phyloP scores from a whole-genome alignment of 2,113 vertebrate species.

The Dasyprocta punctata region DNA sequence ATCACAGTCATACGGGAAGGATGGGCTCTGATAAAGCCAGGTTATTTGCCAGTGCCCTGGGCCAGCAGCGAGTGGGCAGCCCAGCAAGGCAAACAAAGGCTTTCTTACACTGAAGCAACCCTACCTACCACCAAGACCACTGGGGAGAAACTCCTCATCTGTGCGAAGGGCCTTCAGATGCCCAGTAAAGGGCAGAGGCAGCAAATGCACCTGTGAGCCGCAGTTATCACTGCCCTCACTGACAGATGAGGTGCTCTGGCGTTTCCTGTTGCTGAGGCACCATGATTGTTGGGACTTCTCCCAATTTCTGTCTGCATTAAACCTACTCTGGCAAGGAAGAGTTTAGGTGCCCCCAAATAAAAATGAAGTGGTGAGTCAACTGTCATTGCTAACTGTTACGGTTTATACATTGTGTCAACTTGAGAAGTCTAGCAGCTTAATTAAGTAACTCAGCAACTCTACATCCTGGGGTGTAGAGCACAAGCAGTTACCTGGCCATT shows the following conservation, averaged over 20 bases:
- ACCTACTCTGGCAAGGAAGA: background rate
- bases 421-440: too few relatives aligned
- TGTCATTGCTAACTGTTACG: too few relatives aligned
- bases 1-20: background rate
- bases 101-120: background rate
- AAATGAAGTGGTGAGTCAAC: background rate
- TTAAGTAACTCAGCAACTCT: too few relatives aligned
- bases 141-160: background rate
- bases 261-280: background rate
- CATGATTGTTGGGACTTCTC: rapidly evolving
- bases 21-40: background rate
- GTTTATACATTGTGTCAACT: too few relatives aligned
- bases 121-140: background rate
- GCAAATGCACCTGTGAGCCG: background rate
- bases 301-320: rapidly evolving
- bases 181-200: background rate
- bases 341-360: background rate
- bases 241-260: background rate
- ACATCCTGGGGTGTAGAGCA: too few relatives aligned
- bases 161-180: background rate
- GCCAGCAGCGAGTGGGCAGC: background rate
- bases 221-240: background rate
- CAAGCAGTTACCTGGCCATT: too few relatives aligned
- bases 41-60: background rate
- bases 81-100: background rate